Evolutionary conservation across 2,888 invertebrate species (phyloP).

Genomic region (Glaucopsyche alexis): DNA sequence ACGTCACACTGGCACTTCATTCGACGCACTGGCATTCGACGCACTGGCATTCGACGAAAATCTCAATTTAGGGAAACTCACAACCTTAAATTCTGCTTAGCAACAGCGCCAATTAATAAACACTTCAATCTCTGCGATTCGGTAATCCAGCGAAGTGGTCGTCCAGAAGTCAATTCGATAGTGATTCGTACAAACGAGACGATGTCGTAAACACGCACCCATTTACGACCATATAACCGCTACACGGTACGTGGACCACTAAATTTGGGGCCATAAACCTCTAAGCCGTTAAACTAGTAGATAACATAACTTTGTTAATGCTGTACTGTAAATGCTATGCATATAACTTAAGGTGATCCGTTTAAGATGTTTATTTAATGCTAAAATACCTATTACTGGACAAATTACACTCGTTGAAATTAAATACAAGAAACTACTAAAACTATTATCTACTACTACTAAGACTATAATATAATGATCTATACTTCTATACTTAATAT

Average conservation of each 20-base stretch:
- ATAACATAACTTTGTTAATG: conserved; percentile 19
- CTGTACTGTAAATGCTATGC: background rate
- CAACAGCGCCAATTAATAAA: conserved; percentile 5
- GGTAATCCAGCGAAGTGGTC: background rate
- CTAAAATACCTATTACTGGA: too few relatives aligned
- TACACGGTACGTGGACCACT: conserved; percentile 25
- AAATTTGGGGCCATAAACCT: conserved; percentile 10
- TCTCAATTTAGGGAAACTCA: too few relatives aligned
- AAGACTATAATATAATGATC: too few relatives aligned
- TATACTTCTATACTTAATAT: too few relatives aligned
- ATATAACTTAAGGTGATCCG: background rate
- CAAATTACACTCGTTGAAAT: too few relatives aligned
- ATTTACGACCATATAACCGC: conserved; percentile 18
- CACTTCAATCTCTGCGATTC: background rate
- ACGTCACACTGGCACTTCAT: too few relatives aligned
- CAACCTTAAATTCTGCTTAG: background rate
- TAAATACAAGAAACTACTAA: background rate
- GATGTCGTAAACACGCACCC: conserved; percentile 26
- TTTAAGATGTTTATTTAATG: background rate
- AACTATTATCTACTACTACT: too few relatives aligned
- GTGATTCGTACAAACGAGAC: conserved; percentile 13
- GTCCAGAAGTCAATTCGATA: conserved; percentile 2
- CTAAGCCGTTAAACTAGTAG: conserved; percentile 9
- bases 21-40: too few relatives aligned
- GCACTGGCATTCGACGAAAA: too few relatives aligned